Evolutionary conservation across 2,888 invertebrate genomes (phyloP).

Genomic region (Heliconius aoede): DNA sequence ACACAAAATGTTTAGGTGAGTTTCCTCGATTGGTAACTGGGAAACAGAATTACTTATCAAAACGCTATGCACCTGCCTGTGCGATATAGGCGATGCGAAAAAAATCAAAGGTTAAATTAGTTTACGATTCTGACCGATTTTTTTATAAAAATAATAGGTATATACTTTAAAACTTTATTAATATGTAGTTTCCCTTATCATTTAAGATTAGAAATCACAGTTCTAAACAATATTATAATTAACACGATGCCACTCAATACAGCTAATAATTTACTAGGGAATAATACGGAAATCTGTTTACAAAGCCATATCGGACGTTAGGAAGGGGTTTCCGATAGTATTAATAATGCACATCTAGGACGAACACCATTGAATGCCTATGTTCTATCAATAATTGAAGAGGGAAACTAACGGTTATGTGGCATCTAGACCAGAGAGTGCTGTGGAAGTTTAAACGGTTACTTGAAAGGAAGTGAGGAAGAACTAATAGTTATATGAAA

Average conservation of each 20-base stretch:
- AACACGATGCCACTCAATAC: constrained; percentile 28
- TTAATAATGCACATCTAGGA: constrained; percentile 57
- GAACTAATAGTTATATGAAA: not conserved
- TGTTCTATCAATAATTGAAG: constrained; percentile 61
- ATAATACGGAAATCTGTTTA: constrained; percentile 48
- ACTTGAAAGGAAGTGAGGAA: not conserved
- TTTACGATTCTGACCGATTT: not conserved
- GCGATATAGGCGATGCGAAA: not conserved
- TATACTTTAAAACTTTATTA: too few species aligned
- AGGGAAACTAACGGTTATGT: constrained; percentile 48
- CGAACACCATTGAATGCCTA: constrained; percentile 53
- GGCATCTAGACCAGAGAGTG: constrained; percentile 26
- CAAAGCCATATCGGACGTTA: constrained; percentile 45
- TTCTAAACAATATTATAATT: constrained; percentile 11
- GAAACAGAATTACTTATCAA: not conserved
- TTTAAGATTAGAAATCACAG: not conserved
- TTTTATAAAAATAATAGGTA: too few species aligned
- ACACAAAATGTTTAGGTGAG: not conserved
- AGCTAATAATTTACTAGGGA: constrained; percentile 42
- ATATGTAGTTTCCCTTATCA: too few species aligned
- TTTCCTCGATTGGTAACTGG: not conserved
- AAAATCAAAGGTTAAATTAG: not conserved
- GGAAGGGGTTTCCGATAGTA: constrained; percentile 47
- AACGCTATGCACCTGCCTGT: not conserved
- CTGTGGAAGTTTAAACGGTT: constrained; percentile 6